phyloP scores from a whole-genome alignment of 92 coral and sea anemone genomes.

The Muricea muricata region DNA sequence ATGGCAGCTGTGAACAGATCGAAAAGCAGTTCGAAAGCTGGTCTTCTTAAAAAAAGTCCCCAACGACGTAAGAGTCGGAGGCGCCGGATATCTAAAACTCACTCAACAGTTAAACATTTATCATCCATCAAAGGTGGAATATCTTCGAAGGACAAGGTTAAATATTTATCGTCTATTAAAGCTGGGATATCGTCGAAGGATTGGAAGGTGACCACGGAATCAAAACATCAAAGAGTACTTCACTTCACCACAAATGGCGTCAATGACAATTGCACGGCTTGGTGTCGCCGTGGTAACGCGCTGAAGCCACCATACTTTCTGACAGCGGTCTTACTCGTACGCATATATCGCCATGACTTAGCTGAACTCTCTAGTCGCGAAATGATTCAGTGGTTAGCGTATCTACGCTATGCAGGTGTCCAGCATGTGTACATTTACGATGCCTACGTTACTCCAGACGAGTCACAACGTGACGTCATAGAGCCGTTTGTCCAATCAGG shows the following conservation, averaged over 20 bases:
- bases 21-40: too few relatives aligned
- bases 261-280: constrained; percentile 38
- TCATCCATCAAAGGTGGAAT: background rate
- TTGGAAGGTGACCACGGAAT: too few relatives aligned
- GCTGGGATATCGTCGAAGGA: too few relatives aligned
- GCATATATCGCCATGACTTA: constrained; percentile 59
- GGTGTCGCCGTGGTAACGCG: constrained; percentile 69
- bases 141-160: too few relatives aligned
- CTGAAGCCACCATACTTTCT: constrained; percentile 51
- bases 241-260: background rate
- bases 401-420: constrained; percentile 73
- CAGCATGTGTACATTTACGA: constrained; percentile 75
- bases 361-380: constrained; percentile 69
- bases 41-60: background rate
- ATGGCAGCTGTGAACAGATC: background rate
- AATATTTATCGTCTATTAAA: too few relatives aligned
- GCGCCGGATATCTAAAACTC: background rate
- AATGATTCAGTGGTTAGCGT: constrained; percentile 69
- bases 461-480: constrained; percentile 69
- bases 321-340: constrained; percentile 68
- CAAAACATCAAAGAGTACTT: background rate
- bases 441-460: constrained; percentile 59
- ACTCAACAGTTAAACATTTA: background rate
- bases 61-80: background rate
- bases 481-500: constrained; percentile 56